phyloP scores from a whole-genome alignment of 2,113 vertebrate species.

The Cyanistes caeruleus region DNA sequence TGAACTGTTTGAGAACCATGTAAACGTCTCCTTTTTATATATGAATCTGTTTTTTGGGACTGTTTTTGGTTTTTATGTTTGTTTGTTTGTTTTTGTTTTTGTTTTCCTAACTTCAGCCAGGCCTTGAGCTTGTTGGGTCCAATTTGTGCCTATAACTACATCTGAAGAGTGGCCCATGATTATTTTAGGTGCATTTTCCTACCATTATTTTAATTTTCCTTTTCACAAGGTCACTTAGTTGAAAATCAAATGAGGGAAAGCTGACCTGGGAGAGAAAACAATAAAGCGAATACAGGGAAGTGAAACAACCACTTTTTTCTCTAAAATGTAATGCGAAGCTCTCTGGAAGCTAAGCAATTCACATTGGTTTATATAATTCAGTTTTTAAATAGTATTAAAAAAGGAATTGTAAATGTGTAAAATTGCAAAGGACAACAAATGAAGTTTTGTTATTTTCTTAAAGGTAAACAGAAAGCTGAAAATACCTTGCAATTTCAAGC shows the following conservation, averaged over 20 bases:
- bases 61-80: background rate
- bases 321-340: background rate
- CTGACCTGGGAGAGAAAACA: background rate
- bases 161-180: background rate
- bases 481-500: background rate
- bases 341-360: background rate
- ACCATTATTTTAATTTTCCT: background rate
- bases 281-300: background rate
- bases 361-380: background rate
- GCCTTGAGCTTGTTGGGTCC: background rate
- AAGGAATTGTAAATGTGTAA: background rate
- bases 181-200: background rate
- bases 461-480: background rate
- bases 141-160: background rate
- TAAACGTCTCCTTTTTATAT: background rate
- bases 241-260: background rate
- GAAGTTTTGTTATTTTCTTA: background rate
- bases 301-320: background rate
- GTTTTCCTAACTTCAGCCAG: background rate
- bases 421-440: background rate
- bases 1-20: background rate
- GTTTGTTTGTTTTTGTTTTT: too few relatives aligned
- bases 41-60: background rate
- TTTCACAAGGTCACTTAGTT: background rate
- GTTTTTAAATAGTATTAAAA: background rate